Evolutionary conservation across 2,888 invertebrate species (phyloP).

Genomic region (Hymenopus coronatus): DNA sequence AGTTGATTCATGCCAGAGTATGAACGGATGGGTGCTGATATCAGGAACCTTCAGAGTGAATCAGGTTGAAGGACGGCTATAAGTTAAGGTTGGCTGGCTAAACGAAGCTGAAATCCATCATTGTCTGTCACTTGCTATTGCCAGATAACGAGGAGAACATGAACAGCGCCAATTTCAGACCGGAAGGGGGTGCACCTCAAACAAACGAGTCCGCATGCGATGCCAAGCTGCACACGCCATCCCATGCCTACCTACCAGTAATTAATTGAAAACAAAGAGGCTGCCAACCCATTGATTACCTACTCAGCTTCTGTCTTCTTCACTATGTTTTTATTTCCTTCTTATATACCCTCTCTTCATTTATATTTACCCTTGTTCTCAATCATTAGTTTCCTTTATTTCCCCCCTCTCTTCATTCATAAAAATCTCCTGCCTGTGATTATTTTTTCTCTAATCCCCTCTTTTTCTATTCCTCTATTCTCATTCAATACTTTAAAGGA

Average conservation of each 20-base stretch:
- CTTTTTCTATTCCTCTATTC: neutral
- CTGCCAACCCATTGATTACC: neutral
- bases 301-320: neutral
- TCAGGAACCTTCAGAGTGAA: neutral
- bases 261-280: constrained; percentile 6
- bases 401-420: neutral
- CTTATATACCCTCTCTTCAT: neutral
- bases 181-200: constrained; percentile 31
- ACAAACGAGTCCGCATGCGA: constrained; percentile 30
- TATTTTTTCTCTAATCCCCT: neutral
- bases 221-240: constrained; percentile 15
- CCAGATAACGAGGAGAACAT: constrained; percentile 33
- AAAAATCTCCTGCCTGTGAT: neutral
- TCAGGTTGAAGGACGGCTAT: neutral
- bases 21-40: neutral
- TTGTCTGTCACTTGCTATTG: constrained; percentile 34
- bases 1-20: neutral
- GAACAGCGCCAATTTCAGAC: constrained; percentile 35
- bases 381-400: neutral
- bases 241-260: neutral
- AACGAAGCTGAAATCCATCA: constrained; percentile 29
- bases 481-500: neutral
- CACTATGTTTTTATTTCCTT: neutral
- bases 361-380: neutral
- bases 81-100: neutral